Evolutionary conservation across 2,888 invertebrate genomes (phyloP).

Genomic region (Noctua janthe): DNA sequence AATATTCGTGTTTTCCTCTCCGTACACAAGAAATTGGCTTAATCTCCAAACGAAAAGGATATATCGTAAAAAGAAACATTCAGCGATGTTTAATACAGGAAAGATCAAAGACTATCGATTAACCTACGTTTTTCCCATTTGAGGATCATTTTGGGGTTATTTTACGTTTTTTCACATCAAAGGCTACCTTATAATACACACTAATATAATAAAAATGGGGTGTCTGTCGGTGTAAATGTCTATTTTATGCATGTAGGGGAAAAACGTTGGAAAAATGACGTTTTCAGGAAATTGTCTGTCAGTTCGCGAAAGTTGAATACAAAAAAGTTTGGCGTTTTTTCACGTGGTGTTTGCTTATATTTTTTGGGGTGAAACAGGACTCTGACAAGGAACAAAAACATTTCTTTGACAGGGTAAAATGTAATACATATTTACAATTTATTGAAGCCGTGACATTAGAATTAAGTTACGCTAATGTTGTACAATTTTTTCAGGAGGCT

Average conservation of each 20-base stretch:
- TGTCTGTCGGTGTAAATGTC: constrained; percentile 27
- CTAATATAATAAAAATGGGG: constrained; percentile 37
- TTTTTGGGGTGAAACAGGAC: not conserved
- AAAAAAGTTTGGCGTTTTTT: constrained; percentile 32
- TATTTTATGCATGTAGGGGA: constrained; percentile 25
- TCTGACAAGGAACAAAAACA: not conserved
- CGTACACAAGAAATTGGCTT: constrained; percentile 57
- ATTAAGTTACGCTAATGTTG: not conserved
- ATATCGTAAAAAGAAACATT: constrained; percentile 49
- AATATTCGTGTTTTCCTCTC: constrained; percentile 47
- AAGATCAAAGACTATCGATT: constrained; percentile 69
- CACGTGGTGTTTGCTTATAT: constrained; percentile 20
- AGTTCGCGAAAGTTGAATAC: constrained; percentile 32
- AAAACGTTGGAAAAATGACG: constrained; percentile 41
- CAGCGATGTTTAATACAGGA: constrained; percentile 59
- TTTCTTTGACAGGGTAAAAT: not conserved
- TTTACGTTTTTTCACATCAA: constrained; percentile 51
- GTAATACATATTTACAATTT: not conserved
- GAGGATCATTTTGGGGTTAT: constrained; percentile 55
- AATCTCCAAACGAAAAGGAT: constrained; percentile 61
- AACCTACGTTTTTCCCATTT: constrained; percentile 61
- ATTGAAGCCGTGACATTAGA: not conserved
- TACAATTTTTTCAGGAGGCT: not conserved
- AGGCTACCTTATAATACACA: constrained; percentile 28
- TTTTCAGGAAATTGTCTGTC: constrained; percentile 60